Percentiles rank a stretch among this genome's conserved stretches.
Evolutionary conservation across 1,140 invertebrate genomes (phyloP).

Genomic region (Cyclargus thomasi): DNA sequence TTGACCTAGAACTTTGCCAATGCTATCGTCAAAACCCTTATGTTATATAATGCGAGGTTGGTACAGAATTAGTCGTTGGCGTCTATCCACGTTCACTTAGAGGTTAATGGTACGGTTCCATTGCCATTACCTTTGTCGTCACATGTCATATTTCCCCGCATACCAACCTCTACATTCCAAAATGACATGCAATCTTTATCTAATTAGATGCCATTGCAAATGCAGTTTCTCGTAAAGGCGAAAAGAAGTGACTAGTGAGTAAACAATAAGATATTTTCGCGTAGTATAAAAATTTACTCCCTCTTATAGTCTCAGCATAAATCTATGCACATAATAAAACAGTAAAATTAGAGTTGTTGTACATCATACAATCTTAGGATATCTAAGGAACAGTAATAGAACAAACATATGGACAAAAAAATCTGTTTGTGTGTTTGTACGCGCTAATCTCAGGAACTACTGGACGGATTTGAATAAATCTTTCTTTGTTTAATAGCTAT

Average conservation of each 20-base stretch:
- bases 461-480: no score
- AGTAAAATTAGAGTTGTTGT: no score
- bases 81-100: conserved; percentile 40
- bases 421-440: no score
- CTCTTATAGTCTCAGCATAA: no score
- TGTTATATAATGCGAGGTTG: conserved; percentile 26
- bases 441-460: no score
- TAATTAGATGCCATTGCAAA: not conserved
- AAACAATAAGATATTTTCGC: no score
- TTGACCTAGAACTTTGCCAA: conserved; percentile 21
- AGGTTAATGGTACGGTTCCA: conserved; percentile 39
- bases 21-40: conserved; percentile 13
- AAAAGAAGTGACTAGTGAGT: not conserved
- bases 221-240: not conserved
- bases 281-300: no score
- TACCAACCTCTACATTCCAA: not conserved
- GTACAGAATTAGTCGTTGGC: conserved; percentile 52
- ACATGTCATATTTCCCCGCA: conserved; percentile 10
- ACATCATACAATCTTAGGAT: no score
- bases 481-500: no score
- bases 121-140: conserved; percentile 26
- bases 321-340: no score
- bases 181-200: not conserved
- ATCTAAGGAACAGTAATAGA: no score
- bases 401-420: no score